Base-by-base conservation (phyloP, 2,797 vertebrate genomes). In the Cygnus olor region DNA sequence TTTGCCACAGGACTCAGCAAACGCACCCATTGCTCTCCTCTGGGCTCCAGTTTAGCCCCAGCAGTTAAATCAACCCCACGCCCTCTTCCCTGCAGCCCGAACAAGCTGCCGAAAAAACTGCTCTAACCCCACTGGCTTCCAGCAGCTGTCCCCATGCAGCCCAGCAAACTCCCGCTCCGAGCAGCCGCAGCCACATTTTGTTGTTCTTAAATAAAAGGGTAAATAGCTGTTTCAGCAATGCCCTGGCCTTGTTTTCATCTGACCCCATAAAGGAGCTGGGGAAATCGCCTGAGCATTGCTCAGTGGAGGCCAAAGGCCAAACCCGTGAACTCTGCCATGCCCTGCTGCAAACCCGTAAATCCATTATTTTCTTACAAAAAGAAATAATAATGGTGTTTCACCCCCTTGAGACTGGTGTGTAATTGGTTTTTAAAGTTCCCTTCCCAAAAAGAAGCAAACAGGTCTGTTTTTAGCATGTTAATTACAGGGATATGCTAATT, bases 401-500 rank as follows among this genome's bases (percentile, higher is more conserved):
- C 8, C 1, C 40, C 42, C 45, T 1, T 12, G n/a, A 32, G 45
- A 14, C 16, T 0, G 1, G 17, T 1, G 34, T 2, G 69, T 7
- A 32, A 64, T 9, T 12, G 44, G 11, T 9, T 72, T 61, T 15
- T 19, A 30, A 42, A 38, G 15, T 10, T 13, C 58, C 3, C 47
- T 53, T 63, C 87, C 54, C n/a, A 9, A 13, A 58, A 28, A 77
- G 81, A 36, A 77, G 30, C 64, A 20, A 74, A 14, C 38, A 24
- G 78, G 30, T 5, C 28, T 16, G 65, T 42, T 22, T 54, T 40
- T 9, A 24, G 86, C 4, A 3, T 14, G 64, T 34, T 58, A 81
- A 56, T 66, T 34, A 28, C 70, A 49, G 58, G 45, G 70, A 38
- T 2, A 13, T 3, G 3, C 45, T 49, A 38, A 89, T 66, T 66